Percentiles rank a stretch among this genome's conserved stretches.
Evolutionary conservation across 2,888 invertebrate species (phyloP).

Genomic region (Eudasyphora cyanicolor): DNA sequence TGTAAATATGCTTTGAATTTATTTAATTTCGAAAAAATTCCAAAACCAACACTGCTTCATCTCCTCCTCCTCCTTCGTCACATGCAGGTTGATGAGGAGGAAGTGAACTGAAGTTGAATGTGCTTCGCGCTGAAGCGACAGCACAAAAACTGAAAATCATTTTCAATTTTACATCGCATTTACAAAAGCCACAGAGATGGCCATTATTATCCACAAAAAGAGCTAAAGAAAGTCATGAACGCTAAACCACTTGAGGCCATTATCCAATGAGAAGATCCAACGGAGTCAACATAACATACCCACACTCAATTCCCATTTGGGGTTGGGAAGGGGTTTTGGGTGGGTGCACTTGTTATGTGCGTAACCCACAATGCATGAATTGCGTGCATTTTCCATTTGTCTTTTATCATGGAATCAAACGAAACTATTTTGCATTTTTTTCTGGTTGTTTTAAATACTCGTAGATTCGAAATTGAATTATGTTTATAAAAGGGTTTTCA

Average conservation of each 20-base stretch:
- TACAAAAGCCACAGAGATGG: not conserved
- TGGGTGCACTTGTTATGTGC: constrained; percentile 42
- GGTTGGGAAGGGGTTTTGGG: not conserved
- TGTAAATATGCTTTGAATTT: constrained; percentile 67
- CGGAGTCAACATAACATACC: too few species aligned
- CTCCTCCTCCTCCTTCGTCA: too few species aligned
- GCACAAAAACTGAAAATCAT: constrained; percentile 31
- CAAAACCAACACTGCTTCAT: not conserved
- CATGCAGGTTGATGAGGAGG: not conserved
- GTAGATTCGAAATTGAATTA: constrained; percentile 62
- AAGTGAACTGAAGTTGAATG: not conserved
- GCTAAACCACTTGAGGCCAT: not conserved
- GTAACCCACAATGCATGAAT: constrained; percentile 46
- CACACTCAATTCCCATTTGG: not conserved
- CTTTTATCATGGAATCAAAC: constrained; percentile 13
- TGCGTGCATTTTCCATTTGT: constrained; percentile 46
- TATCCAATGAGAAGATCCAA: constrained; percentile 8
- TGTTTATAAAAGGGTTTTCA: constrained; percentile 55
- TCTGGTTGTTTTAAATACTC: constrained; percentile 21
- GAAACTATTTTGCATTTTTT: constrained; percentile 60
- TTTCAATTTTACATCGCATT: constrained; percentile 30
- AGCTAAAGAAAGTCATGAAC: constrained; percentile 45
- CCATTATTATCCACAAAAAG: not conserved
- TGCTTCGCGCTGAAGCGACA: too few species aligned
- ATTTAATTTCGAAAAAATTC: constrained; percentile 55